Evolutionary conservation across 1,140 invertebrate species (phyloP).

Genomic region (Drosophila nikananu): DNA sequence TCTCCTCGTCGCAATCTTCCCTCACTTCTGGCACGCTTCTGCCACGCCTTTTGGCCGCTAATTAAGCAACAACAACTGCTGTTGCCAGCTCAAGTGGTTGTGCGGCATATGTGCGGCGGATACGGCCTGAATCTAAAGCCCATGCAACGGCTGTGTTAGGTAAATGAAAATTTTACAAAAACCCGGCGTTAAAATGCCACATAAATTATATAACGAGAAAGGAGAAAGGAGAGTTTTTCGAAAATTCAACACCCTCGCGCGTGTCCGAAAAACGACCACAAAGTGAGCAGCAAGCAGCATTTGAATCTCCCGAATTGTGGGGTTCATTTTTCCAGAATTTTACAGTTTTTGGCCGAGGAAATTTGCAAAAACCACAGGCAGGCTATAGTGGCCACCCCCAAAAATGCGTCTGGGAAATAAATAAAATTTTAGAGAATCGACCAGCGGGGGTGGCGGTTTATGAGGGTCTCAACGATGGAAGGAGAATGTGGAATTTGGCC

Average conservation of each 20-base stretch:
- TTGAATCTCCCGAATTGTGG: constrained; percentile 28
- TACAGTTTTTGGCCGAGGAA: constrained; percentile 62
- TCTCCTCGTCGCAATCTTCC: constrained; percentile 15
- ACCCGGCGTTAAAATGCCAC: constrained; percentile 75
- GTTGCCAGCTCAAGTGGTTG: constrained; percentile 54
- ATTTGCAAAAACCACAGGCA: constrained; percentile 58
- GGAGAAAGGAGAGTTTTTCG: constrained; percentile 6
- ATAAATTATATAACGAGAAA: constrained; percentile 68
- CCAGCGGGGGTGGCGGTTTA: constrained; percentile 48
- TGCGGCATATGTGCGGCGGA: constrained; percentile 61
- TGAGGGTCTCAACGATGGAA: neutral
- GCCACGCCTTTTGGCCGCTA: constrained; percentile 54
- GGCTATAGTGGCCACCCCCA: constrained; percentile 20
- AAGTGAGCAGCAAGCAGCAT: constrained; percentile 54
- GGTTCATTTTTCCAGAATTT: constrained; percentile 45
- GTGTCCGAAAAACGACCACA: constrained; percentile 25
- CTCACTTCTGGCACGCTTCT: constrained; percentile 67
- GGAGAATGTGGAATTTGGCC: constrained; percentile 6
- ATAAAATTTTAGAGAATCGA: constrained; percentile 57
- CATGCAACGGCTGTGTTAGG: constrained; percentile 13
- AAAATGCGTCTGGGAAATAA: constrained; percentile 17
- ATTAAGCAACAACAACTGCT: constrained; percentile 66
- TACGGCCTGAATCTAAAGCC: neutral
- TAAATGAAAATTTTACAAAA: constrained; percentile 62
- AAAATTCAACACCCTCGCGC: constrained; percentile 52